phyloP scores from a whole-genome alignment of 1,140 invertebrate species.

The Zaprionus taronus region DNA sequence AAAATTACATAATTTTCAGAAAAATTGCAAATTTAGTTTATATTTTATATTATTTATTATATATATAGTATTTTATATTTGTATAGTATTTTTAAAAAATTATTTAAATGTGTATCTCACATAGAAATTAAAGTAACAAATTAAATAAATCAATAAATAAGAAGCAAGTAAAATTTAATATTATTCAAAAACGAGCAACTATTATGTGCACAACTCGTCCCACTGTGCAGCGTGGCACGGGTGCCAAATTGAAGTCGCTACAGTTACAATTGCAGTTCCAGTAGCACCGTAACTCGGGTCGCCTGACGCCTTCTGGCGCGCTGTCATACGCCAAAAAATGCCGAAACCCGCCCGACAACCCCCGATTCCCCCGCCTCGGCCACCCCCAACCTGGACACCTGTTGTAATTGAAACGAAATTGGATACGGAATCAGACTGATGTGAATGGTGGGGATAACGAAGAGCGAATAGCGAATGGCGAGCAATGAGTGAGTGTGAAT shows the following conservation, averaged over 20 bases:
- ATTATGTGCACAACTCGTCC: background rate
- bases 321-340: conserved; percentile 62
- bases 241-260: background rate
- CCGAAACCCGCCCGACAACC: conserved; percentile 1
- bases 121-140: too few species aligned
- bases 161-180: too few species aligned
- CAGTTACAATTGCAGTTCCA: conserved; percentile 38
- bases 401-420: conserved; percentile 62
- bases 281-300: conserved; percentile 48
- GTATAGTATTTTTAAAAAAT: too few species aligned
- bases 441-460: conserved; percentile 8
- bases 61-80: too few species aligned
- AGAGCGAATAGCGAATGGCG: background rate
- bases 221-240: conserved; percentile 32
- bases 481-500: background rate
- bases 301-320: conserved; percentile 38
- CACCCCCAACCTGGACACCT: conserved; percentile 16
- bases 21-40: too few species aligned
- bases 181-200: background rate
- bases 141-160: too few species aligned
- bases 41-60: too few species aligned
- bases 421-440: conserved; percentile 30
- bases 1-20: too few species aligned
- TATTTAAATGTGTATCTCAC: too few species aligned
- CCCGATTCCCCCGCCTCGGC: background rate